Conservation (phyloP, 2,113 vertebrate genomes). For the Sarotherodon lohbergeri region DNA sequence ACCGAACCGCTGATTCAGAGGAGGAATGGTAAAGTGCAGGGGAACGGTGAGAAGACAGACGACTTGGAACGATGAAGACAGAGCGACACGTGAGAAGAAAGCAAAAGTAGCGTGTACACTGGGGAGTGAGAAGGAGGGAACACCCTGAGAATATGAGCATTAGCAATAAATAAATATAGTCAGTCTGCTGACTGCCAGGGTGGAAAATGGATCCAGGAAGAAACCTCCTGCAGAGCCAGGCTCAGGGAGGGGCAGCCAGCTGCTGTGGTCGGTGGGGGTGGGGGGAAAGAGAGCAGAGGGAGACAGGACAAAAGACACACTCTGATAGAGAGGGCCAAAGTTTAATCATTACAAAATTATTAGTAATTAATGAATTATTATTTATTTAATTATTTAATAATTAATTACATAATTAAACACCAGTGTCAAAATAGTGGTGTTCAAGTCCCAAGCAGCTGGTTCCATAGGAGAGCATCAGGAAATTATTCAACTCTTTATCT, state of each 20-base stretch:
- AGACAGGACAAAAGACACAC: background rate
- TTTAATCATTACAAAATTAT: no score
- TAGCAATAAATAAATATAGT: background rate
- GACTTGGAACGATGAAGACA: background rate
- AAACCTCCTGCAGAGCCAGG: background rate
- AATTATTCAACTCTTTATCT: no score
- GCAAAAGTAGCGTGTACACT: background rate
- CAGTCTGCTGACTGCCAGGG: background rate
- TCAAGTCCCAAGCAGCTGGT: background rate
- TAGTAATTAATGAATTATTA: background rate
- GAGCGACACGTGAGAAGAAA: background rate
- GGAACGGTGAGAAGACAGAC: background rate
- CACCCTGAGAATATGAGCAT: background rate
- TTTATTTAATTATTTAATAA: no score
- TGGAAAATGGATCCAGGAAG: background rate
- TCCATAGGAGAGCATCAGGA: no score
- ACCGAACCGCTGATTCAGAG: conserved; percentile 16
- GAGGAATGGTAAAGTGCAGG: background rate
- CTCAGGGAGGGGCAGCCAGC: background rate
- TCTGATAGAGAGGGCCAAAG: background rate
- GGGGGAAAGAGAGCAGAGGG: background rate
- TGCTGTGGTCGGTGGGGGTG: background rate
- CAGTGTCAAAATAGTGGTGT: background rate
- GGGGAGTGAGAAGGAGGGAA: background rate
- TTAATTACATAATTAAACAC: no score